A percentile compares a stretch with the other conserved stretches of the same genome.
These are phyloP conservation scores for Octodonta nipae DNA, from an alignment of 2,888 invertebrate genomes.

Conservation along the genomic window DNA sequence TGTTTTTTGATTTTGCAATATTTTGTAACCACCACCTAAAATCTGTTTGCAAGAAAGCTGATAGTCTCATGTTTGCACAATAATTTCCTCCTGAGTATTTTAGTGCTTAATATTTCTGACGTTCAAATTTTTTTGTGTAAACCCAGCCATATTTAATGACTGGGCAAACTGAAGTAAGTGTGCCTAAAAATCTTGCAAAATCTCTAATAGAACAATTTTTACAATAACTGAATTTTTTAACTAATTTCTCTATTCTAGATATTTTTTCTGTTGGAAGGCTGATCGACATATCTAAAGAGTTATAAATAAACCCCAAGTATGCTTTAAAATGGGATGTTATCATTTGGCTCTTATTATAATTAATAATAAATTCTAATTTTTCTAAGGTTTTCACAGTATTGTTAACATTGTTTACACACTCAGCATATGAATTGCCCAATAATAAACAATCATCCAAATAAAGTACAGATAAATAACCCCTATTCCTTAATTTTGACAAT, in stretches of 20 bases:
- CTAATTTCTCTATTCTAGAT: too few relatives aligned
- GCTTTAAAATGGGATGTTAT: not conserved
- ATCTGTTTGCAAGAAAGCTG: constrained; percentile 4
- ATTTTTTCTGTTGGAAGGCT: not conserved
- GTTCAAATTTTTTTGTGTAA: constrained; percentile 7
- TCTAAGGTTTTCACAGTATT: not conserved
- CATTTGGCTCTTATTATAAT: constrained; percentile 3
- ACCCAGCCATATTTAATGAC: constrained; percentile 8
- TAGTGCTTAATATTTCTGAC: not conserved
- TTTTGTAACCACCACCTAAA: constrained; percentile 14
- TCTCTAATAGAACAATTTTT: not conserved
- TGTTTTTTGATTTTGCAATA: constrained; percentile 6
- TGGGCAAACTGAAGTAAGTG: not conserved
- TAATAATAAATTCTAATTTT: not conserved
- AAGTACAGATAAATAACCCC: constrained; percentile 4
- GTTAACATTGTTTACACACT: constrained; percentile 4
- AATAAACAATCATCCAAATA: constrained; percentile 6
- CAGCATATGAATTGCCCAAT: not conserved
- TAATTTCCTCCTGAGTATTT: constrained; percentile 2
- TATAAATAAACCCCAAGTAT: constrained; percentile 7
- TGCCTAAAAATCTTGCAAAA: not conserved
- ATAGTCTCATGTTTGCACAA: constrained; percentile 6
- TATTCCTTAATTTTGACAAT: not conserved
- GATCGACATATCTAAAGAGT: not conserved
- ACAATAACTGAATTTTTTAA: not conserved